phyloP scores from a whole-genome alignment of 2,888 invertebrate species.

The Tiphia femorata region DNA sequence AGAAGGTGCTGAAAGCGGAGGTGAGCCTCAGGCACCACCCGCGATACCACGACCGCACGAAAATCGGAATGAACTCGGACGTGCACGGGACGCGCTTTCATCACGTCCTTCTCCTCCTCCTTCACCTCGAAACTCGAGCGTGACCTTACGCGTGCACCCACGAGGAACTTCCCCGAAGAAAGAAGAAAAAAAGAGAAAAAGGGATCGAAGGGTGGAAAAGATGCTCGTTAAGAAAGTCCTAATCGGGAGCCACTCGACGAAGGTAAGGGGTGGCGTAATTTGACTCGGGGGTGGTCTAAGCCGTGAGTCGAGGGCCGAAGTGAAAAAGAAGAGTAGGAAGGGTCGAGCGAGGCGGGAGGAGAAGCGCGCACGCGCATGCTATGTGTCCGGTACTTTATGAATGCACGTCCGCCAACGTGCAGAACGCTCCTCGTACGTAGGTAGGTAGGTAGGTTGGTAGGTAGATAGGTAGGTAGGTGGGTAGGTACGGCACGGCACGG shows the following conservation, averaged over 20 bases:
- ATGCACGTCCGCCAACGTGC: constrained; percentile 52
- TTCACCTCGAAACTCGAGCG: not conserved
- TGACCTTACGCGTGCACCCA: not conserved
- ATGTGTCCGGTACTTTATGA: constrained; percentile 61
- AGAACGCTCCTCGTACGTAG: constrained; percentile 19
- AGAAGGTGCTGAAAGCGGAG: constrained; percentile 18
- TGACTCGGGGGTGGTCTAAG: not conserved
- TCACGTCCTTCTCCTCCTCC: not conserved
- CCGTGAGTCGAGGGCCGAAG: not conserved
- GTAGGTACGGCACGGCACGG: too few relatives aligned
- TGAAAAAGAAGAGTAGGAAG: constrained; percentile 30
- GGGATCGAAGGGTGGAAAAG: too few relatives aligned
- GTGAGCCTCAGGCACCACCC: constrained; percentile 13
- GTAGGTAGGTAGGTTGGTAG: too few relatives aligned
- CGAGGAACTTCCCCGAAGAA: too few relatives aligned
- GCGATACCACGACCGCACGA: constrained; percentile 13
- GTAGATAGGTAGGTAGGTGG: too few relatives aligned
- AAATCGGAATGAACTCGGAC: constrained; percentile 1
- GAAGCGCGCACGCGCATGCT: constrained; percentile 54
- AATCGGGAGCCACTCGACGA: too few relatives aligned
- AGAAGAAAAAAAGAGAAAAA: too few relatives aligned
- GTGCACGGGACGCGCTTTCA: not conserved
- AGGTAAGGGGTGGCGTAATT: not conserved
- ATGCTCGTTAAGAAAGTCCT: too few relatives aligned
- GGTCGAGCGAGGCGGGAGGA: constrained; percentile 36